Evolutionary conservation across 2,888 invertebrate species (phyloP).

Genomic region (Macropis europaea): DNA sequence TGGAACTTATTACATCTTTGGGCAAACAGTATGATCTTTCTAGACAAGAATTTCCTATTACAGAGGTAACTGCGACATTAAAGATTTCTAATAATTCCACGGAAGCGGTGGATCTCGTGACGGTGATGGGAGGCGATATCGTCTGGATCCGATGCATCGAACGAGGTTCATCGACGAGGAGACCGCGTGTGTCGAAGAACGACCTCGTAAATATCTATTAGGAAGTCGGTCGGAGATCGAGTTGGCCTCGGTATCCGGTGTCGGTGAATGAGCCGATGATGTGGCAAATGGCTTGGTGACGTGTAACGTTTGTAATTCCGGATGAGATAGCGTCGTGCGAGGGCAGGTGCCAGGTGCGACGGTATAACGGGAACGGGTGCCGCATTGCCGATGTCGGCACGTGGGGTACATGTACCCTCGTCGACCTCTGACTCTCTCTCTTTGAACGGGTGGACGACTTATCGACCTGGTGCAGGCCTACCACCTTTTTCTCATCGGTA

Average conservation of each 20-base stretch:
- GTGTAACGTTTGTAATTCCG: conserved; percentile 12
- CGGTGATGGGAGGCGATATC: neutral
- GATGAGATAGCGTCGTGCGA: conserved; percentile 6
- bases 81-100: conserved; percentile 1
- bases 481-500: conserved; percentile 50
- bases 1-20: conserved; percentile 41
- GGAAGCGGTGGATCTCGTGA: neutral
- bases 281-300: conserved; percentile 2
- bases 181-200: neutral
- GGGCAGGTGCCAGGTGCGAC: conserved; percentile 57
- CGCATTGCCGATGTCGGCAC: conserved; percentile 74
- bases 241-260: neutral
- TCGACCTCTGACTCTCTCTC: conserved; percentile 54
- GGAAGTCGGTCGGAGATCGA: too few relatives aligned
- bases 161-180: neutral
- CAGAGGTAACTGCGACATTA: neutral
- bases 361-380: conserved; percentile 62
- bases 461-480: conserved; percentile 73
- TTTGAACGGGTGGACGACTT: conserved; percentile 72
- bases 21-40: conserved; percentile 27
- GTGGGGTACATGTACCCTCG: conserved; percentile 52
- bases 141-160: neutral
- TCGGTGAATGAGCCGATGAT: neutral
- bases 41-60: conserved; percentile 15
- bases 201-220: neutral